Evolutionary conservation across 2,797 vertebrate genomes (phyloP), one percentile per base, ranked within the genome.

Genomic region (Hemibagrus guttatus): DNA sequence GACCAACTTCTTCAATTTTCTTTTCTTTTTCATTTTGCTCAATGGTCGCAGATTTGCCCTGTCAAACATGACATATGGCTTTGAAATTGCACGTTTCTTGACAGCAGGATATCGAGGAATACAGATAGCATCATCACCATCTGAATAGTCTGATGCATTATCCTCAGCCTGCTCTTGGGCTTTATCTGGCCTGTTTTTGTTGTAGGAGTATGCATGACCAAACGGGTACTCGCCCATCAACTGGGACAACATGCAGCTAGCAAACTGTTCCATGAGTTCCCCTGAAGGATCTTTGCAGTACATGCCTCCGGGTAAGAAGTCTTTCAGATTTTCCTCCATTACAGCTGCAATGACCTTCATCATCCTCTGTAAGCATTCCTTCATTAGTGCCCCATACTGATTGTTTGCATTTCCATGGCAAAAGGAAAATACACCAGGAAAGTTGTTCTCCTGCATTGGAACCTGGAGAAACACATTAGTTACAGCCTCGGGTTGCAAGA

Each of bases 201-300:
- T 86, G 80, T 91, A 72, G 0, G 91, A 63, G 83, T 91, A 85
- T 0, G 58, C 23, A 0, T 93, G 90, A 46, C 92, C 87, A 26
- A 91, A 95, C 0, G 95, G 95, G 87, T 96, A 96, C 23, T 96
- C 92, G 0, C 91, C 93, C 94, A 95, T 95, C 84, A 96, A 85
- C 78, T 93, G 86, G 0, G 92, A 93, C 85, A 96, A 95, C 0
- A 92, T 95, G 88, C 94, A 96, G 71, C 86, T 91, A 39, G 82
- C 85, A 52, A 96, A 64, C 3, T 93, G 84, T 39, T 74, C 35
- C 52, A 88, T 89, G 26, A 94, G n/a, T 2, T 95, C 91, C 0
- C 68, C 13, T 0, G 92, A 78, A 1, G 93, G 93, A n/a, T 90
- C 88, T 81, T 93, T 78, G 68, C 92, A 93, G 81, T 93, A 93